phyloP scores from a whole-genome alignment of 2,888 invertebrate species.

The Dendrolimus pini region DNA sequence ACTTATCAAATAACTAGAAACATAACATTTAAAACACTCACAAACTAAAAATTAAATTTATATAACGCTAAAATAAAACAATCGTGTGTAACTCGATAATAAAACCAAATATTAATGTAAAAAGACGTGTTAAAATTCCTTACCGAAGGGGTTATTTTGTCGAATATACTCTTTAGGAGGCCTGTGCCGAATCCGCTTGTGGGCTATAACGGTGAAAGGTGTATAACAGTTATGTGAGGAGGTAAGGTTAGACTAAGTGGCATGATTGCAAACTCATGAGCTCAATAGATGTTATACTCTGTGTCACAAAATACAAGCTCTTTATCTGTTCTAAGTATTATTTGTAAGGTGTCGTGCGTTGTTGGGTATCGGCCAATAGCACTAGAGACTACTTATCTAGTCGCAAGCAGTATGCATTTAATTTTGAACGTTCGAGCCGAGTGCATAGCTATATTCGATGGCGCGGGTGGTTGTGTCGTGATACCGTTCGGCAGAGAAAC shows the following conservation, averaged over 20 bases:
- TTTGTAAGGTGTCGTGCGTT: conserved; percentile 72
- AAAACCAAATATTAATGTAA: conserved; percentile 53
- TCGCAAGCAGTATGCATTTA: conserved; percentile 74
- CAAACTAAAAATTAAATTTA: conserved; percentile 42
- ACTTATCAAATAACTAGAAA: conserved; percentile 52
- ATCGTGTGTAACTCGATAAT: conserved; percentile 53
- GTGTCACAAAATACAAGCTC: conserved; percentile 77
- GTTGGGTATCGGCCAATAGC: conserved; percentile 73
- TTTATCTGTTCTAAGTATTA: conserved; percentile 69
- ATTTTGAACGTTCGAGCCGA: conserved; percentile 71
- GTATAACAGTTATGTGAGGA: conserved; percentile 75
- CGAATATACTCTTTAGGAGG: conserved; percentile 78
- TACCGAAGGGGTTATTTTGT: conserved; percentile 79
- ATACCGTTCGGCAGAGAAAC: conserved; percentile 59
- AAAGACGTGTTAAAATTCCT: conserved; percentile 76
- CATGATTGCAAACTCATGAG: conserved; percentile 59
- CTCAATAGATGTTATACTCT: conserved; percentile 58
- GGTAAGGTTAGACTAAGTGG: conserved; percentile 65
- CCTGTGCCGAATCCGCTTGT: conserved; percentile 78
- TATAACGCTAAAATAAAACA: conserved; percentile 49
- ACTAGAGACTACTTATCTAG: conserved; percentile 74
- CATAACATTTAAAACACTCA: conserved; percentile 50
- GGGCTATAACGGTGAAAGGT: conserved; percentile 69
- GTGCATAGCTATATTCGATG: conserved; percentile 69
- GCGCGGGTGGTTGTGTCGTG: conserved; percentile 64